Evolutionary conservation across 2,797 vertebrate genomes (phyloP), one percentile per base, ranked within the genome.

Genomic region (Crocodylus rhombifer): DNA sequence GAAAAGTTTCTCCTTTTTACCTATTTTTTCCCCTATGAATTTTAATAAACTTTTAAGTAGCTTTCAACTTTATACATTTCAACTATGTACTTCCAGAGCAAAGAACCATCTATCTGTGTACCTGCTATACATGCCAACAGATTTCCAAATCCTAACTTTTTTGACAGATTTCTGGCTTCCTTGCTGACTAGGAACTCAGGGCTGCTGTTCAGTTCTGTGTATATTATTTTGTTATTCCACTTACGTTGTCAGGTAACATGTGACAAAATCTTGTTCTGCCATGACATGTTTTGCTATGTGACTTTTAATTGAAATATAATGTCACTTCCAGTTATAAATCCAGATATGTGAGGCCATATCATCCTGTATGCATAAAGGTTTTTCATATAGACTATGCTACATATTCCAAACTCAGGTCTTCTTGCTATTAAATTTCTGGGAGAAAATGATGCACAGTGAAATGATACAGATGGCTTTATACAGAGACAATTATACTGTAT

Each of bases 291-390:
- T 95, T 79, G 73, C 78, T 80, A 84, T 89, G 74, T 94, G 82
- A 74, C 25, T 96, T 91, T 75, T 93, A 95, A 95, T 91, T 95
- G 95, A 95, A 87, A 61, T 78, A 55, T 90, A 85, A 89, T 87
- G 80, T 56, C 6, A 8, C 28, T 90, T 88, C 75, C 87, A 86
- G 20, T 95, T 85, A 91, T 51, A 87, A 96, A 81, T 77, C 15
- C 60, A 58, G 16, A 87, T 62, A 77, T 77, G 13, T 9, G 67
- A 82, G 30, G 2, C 18, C 58, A 89, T 74, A 42, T 0, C 2
- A 5, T 91, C 58, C 74, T 81, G 26, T 17, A 86, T 81, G 17
- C 2, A 17, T 56, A 11, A 57, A 58, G 82, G 21, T 62, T 16
- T 63, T 75, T 67, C 88, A 88, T 80, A 57, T 75, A 57, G 11